Conservation (phyloP, 92 coral and sea anemone species). For the Parazoanthus darwini region DNA sequence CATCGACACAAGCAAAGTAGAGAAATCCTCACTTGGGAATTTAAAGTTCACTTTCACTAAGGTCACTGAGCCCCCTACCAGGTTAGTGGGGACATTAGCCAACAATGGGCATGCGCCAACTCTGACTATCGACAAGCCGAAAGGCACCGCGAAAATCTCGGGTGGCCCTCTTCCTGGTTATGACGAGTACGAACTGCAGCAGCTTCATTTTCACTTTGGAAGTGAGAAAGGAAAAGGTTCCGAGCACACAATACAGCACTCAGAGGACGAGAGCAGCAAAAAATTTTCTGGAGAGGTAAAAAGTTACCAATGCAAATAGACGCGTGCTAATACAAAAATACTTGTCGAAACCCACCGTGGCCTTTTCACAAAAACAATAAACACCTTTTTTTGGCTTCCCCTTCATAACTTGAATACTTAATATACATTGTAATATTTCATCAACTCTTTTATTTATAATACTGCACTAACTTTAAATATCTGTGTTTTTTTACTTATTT, state of each 20-base stretch:
- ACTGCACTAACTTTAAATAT: no score
- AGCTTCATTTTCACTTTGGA: constrained; percentile 57
- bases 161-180: constrained; percentile 38
- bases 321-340: no score
- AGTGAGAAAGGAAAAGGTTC: constrained; percentile 33
- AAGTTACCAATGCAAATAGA: no score
- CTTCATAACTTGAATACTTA: no score
- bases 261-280: background rate
- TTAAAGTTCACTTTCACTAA: constrained; percentile 32
- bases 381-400: no score
- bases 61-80: background rate
- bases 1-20: constrained; percentile 5
- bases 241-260: constrained; percentile 32
- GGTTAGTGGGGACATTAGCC: background rate
- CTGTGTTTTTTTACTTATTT: no score
- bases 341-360: no score
- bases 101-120: constrained; percentile 53
- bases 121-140: background rate
- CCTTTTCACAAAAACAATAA: no score
- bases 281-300: constrained; percentile 38
- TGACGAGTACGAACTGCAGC: background rate
- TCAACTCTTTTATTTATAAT: no score
- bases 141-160: constrained; percentile 26
- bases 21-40: background rate
- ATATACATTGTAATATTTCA: no score